Evolutionary conservation across 2,113 vertebrate genomes (phyloP), one percentile per base, ranked within the genome.

Genomic region (Climacteris rufus): DNA sequence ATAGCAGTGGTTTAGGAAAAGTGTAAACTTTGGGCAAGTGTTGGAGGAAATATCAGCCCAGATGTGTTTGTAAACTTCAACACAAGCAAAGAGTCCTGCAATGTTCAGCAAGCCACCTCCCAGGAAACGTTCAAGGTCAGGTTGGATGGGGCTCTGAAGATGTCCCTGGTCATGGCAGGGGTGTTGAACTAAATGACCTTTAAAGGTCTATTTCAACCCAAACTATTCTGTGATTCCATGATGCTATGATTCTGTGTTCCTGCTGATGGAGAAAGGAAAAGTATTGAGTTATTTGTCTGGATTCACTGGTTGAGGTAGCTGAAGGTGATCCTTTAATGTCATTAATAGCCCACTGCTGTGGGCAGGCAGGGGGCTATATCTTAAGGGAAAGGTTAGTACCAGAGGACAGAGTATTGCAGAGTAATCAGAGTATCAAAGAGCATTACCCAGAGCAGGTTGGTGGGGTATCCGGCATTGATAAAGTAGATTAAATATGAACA

Each of bases 21-120:
- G 6, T 57, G 11, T 61, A 52, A 49, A 56, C 12, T 54, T 56
- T 33, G 27, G 44, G 12, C 10, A 24, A 0, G 0, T 12, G 5
- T 10, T 59, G 33, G n/a, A 53, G n/a, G 10, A 23, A 84, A 81
- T 60, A 35, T 52, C 24, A 78, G 28, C 33, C n/a, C n/a, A 25
- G 37, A 44, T 27, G 2, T 37, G 3, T 20, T 44, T 80, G 7
- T 47, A 69, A 88, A 61, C 28, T 13, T 59, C 31, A 60, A 10
- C 14, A 27, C 2, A 57, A 40, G 12, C 11, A 61, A 19, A 9
- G n/a, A 44, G 14, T 18, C 13, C 22, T 40, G 31, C 25, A 75
- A 7, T 6, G 21, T 20, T 86, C 65, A 84, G 4, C 6, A 75
- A 54, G 15, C 7, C 21, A 63, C 4, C 7, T n/a, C 8, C 17